phyloP scores from a whole-genome alignment of 2,113 vertebrate genomes.

The Rousettus leschenaultii region DNA sequence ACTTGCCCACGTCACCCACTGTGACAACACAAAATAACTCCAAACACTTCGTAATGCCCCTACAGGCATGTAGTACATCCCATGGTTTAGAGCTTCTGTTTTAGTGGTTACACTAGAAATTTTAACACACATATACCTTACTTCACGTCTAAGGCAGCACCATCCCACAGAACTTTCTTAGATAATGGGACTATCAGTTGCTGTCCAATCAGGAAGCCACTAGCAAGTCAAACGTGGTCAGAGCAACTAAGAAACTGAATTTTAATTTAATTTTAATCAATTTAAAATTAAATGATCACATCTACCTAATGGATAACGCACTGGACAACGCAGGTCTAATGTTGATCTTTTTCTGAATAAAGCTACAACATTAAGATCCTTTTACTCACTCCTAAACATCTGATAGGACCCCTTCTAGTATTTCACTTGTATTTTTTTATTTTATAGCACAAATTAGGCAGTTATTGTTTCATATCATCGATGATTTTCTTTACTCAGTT shows the following conservation, averaged over 20 bases:
- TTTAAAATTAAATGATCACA: not conserved
- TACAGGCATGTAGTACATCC: not conserved
- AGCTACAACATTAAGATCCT: too few species aligned
- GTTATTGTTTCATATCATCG: too few species aligned
- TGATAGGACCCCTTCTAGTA: not conserved
- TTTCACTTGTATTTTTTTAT: not conserved
- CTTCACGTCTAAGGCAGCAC: too few species aligned
- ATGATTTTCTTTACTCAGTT: too few species aligned
- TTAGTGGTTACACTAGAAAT: not conserved
- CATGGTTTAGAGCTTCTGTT: too few species aligned
- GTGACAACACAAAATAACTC: not conserved
- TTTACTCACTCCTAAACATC: too few species aligned
- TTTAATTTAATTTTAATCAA: not conserved
- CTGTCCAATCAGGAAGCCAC: too few species aligned
- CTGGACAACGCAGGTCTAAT: not conserved
- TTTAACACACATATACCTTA: too few species aligned
- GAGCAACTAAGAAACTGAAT: not conserved
- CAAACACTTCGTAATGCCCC: not conserved
- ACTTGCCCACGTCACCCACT: not conserved
- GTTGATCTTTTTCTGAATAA: not conserved
- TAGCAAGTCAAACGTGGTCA: not conserved
- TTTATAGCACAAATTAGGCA: not conserved
- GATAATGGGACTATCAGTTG: too few species aligned
- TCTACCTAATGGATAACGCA: too few species aligned
- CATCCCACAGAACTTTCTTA: not conserved